Evolutionary conservation across 2,888 invertebrate species (phyloP), one percentile per base, ranked within the genome.

Genomic region (Miltochrista miniata): DNA sequence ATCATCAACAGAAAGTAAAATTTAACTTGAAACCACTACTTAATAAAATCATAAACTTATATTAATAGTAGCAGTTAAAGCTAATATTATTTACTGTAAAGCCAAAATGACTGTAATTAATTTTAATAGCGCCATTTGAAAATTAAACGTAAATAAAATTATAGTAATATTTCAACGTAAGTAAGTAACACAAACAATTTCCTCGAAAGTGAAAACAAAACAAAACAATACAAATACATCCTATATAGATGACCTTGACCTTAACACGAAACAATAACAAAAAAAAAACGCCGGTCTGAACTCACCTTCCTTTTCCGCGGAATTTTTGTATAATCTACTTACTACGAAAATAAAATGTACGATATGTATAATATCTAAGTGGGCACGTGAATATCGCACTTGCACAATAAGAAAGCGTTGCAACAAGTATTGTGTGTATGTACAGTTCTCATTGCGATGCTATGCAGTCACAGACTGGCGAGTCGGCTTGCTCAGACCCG

Each of bases 301-400:
- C 90, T 89, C 69, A 91, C 90, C 90, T 91, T 91, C 84, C 88
- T 84, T 78, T 90, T 91, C 9, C 90, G 89, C 72, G 91, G 90
- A 88, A 90, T 90, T 78, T 79, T 90, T 70, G 65, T 45, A 68
- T 68, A 71, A 77, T 80, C 75, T 73, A 66, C 63, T 74, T 74
- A 65, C 61, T 70, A 68, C 59, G 51, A 60, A 60, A 42, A 55
- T 45, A 43, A 48, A 45, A 48, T 18, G 5, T 38, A 38, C 18
- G 18, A 38, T 38, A 41, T 18, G 12, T 54, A 56, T 31, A 35
- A 54, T 48, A 59, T 63, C 73, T 86, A 87, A 52, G 86, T 87
- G 40, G 79, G 83, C 72, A 82, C 83, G 83, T 81, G 79, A 64
- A 79, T 83, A 69, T 71, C 63, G 72, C 85, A 87, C 84, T 87